Percentiles rank a stretch among this genome's conserved stretches.
phyloP scores from a whole-genome alignment of 2,113 vertebrate species.

The Heterotilapia buettikoferi region DNA sequence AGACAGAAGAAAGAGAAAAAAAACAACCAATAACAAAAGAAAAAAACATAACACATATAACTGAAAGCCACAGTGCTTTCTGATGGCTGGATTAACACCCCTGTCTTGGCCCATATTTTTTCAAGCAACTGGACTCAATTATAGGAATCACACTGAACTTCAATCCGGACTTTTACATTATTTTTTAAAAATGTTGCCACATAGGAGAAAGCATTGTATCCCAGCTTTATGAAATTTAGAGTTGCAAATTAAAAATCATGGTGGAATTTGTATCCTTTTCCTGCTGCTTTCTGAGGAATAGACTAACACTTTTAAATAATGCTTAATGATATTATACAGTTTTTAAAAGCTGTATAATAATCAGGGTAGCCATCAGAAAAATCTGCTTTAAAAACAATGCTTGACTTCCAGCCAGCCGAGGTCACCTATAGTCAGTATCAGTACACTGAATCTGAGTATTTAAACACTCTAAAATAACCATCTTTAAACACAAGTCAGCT shows the following conservation, averaged over 20 bases:
- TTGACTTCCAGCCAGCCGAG: background rate
- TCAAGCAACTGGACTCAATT: background rate
- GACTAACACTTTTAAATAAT: background rate
- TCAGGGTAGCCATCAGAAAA: background rate
- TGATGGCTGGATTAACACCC: background rate
- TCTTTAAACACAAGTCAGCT: constrained; percentile 37
- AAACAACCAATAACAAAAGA: constrained; percentile 37
- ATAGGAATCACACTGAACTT: background rate
- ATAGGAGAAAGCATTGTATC: background rate
- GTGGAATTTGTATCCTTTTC: background rate
- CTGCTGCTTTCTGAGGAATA: background rate
- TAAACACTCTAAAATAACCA: background rate
- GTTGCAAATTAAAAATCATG: background rate
- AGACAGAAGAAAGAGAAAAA: background rate
- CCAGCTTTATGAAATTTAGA: background rate
- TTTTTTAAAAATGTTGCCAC: background rate
- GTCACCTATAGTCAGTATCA: background rate
- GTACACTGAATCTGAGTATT: background rate
- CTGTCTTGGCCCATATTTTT: background rate
- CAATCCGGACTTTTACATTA: background rate
- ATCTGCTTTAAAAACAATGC: background rate
- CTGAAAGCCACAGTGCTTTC: background rate
- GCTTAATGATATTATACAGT: background rate
- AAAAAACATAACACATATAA: background rate
- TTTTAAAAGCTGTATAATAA: background rate